Evolutionary conservation across 2,113 vertebrate species (phyloP).

Genomic region (Melanerpes aurifrons): DNA sequence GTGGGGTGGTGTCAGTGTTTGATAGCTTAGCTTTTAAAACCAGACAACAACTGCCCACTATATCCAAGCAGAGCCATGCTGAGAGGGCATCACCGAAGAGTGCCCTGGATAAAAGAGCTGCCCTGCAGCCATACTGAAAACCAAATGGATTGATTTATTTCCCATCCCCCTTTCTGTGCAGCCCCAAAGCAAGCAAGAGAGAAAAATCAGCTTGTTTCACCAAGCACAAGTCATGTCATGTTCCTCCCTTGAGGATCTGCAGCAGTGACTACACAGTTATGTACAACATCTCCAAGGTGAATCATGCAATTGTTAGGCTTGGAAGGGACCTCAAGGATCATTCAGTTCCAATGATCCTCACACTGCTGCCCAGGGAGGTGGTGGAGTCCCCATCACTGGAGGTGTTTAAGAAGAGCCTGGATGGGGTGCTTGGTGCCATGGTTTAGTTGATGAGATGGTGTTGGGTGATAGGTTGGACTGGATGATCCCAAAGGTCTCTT

Average conservation of each 20-base stretch:
- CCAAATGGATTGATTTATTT: constrained; percentile 3
- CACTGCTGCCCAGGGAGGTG: too few relatives aligned
- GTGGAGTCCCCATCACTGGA: too few relatives aligned
- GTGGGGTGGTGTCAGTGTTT: fast-evolving
- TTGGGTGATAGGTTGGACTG: too few relatives aligned
- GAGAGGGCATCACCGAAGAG: background rate
- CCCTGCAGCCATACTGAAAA: background rate
- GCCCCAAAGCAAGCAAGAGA: background rate
- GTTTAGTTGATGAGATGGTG: too few relatives aligned
- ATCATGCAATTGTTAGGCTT: too few relatives aligned
- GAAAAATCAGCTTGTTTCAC: background rate
- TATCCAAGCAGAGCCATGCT: background rate
- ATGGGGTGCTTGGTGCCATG: too few relatives aligned
- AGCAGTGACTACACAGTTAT: fast-evolving
- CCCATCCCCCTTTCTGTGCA: background rate
- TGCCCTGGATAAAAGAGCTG: background rate
- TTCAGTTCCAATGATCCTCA: too few relatives aligned
- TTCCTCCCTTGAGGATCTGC: fast-evolving
- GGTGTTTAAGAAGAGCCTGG: too few relatives aligned
- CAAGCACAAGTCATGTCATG: background rate
- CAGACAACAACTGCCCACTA: fast-evolving
- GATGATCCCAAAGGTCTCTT: too few relatives aligned
- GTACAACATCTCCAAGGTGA: fast-evolving
- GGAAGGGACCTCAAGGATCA: too few relatives aligned
- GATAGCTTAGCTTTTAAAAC: background rate